These are phyloP conservation scores for Poecilia gillii DNA, from an alignment of 2,797 vertebrate genomes.

Conservation along the genomic window DNA sequence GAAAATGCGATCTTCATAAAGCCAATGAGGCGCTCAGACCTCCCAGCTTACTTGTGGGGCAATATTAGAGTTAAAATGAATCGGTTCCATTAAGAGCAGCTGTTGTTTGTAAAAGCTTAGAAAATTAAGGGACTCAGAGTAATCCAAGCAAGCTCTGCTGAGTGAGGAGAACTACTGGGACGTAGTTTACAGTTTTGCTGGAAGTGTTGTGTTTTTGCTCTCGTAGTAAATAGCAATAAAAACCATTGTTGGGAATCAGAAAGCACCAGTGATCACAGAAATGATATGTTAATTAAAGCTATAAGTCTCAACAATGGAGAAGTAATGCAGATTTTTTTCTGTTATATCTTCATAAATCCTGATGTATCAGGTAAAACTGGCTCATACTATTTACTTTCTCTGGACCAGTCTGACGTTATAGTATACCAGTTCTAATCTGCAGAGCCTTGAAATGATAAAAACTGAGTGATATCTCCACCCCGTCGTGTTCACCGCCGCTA, in stretches of 20 bases:
- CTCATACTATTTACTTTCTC: not conserved
- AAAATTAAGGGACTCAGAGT: not conserved
- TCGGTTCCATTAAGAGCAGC: slow-evolving; percentile 43
- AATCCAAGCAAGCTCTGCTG: not conserved
- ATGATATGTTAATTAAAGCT: not conserved
- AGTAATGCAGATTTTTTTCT: not conserved
- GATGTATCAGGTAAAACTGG: not conserved
- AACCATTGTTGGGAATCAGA: not conserved
- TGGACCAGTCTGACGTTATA: not conserved
- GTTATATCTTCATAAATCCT: not conserved
- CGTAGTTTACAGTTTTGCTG: not conserved
- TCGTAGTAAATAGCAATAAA: not conserved
- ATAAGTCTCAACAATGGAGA: not conserved
- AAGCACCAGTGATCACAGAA: not conserved
- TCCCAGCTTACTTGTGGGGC: slow-evolving; percentile 25
- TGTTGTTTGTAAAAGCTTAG: slow-evolving; percentile 45
- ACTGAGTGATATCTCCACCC: not conserved
- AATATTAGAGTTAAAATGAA: slow-evolving; percentile 6
- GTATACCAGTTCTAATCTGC: not conserved
- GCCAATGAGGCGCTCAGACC: slow-evolving; percentile 52
- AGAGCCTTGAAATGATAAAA: not conserved
- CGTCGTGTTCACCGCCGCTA: not conserved
- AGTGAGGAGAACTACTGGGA: not conserved
- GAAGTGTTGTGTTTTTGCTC: not conserved
- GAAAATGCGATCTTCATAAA: slow-evolving; percentile 59